Conservation (phyloP, 2,888 invertebrate genomes). For the Gryllus longicercus region DNA sequence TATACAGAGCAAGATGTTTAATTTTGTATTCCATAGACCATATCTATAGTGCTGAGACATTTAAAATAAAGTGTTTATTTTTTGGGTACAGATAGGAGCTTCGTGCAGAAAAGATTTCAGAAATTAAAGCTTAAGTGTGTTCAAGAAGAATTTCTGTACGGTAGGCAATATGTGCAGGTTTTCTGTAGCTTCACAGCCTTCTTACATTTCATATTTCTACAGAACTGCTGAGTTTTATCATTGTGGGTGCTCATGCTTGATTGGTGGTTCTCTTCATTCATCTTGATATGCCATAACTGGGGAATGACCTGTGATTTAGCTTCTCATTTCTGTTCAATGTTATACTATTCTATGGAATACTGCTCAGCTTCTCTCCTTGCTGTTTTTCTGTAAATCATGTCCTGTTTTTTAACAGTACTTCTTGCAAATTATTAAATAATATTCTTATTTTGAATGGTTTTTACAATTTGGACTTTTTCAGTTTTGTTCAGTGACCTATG, state of each 20-base stretch:
- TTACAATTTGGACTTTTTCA: background rate
- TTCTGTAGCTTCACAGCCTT: background rate
- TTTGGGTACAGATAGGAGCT: background rate
- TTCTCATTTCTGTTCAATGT: conserved; percentile 18
- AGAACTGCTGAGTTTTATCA: background rate
- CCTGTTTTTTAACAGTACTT: background rate
- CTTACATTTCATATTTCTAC: background rate
- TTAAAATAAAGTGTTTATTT: background rate
- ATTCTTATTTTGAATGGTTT: background rate
- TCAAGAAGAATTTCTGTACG: background rate
- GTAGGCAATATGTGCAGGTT: background rate
- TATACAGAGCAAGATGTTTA: background rate
- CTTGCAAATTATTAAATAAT: background rate
- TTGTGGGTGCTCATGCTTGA: background rate
- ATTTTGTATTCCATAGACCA: background rate
- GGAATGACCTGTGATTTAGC: conserved; percentile 8
- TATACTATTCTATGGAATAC: conserved; percentile 12
- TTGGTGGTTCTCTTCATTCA: background rate
- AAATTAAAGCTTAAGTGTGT: background rate
- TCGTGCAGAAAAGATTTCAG: background rate
- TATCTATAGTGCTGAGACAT: background rate
- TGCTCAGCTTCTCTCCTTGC: conserved; percentile 3
- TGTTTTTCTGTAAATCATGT: conserved; percentile 18
- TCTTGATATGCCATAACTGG: background rate
- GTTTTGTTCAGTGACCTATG: background rate